Conservation (phyloP, 2,113 vertebrate species). For the Erythrocebus patas region DNA sequence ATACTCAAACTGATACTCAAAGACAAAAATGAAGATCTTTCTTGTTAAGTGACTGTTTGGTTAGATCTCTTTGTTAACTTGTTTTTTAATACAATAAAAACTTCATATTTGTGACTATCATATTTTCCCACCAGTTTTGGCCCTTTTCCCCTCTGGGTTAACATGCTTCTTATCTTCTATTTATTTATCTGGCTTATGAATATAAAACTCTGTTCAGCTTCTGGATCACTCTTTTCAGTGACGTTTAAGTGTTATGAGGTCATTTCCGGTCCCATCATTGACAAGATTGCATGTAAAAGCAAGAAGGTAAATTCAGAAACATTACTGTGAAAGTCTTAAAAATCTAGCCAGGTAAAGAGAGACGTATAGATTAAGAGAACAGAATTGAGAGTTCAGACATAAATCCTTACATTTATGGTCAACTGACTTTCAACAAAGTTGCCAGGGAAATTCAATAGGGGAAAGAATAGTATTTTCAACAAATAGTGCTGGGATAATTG, state of each 20-base stretch:
- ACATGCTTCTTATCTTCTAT: neutral
- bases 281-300: neutral
- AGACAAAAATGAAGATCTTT: neutral
- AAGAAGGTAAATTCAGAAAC: neutral
- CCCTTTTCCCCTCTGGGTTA: neutral
- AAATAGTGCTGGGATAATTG: neutral
- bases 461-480: neutral
- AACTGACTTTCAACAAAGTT: neutral
- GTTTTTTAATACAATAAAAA: neutral
- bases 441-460: neutral
- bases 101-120: neutral
- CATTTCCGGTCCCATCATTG: neutral
- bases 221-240: neutral
- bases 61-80: neutral
- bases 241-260: neutral
- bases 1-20: neutral
- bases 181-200: neutral
- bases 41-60: neutral
- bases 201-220: neutral
- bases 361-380: neutral
- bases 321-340: neutral
- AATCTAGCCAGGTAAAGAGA: neutral
- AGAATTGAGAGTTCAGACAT: neutral
- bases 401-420: neutral
- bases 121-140: neutral